Conservation (phyloP, 2,797 vertebrate species). For the Saxicola maurus region DNA sequence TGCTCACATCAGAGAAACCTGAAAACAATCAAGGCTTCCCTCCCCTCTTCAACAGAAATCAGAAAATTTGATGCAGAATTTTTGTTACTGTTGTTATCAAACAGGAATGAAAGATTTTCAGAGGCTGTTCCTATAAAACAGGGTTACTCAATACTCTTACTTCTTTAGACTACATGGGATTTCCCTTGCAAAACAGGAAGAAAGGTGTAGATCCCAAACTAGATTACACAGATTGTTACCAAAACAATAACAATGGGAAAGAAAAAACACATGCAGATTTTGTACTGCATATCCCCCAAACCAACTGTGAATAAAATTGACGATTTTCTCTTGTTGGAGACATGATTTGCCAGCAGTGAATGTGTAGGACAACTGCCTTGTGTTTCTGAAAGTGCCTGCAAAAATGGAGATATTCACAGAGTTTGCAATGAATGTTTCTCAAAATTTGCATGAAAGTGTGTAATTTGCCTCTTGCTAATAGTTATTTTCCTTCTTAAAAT, state of each 20-base stretch:
- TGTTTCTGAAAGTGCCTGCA: not conserved
- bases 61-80: not conserved
- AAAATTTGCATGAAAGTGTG: slow-evolving; percentile 26
- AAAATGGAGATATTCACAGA: slow-evolving; percentile 2
- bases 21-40: not conserved
- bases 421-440: slow-evolving; percentile 8
- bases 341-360: not conserved
- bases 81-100: not conserved
- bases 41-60: not conserved
- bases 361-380: not conserved
- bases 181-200: not conserved
- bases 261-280: not conserved
- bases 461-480: slow-evolving; percentile 40
- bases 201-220: not conserved
- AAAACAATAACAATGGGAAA: not conserved
- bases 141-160: not conserved
- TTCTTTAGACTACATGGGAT: not conserved
- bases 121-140: not conserved
- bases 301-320: not conserved
- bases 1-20: not conserved
- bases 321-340: not conserved
- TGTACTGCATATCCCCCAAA: not conserved
- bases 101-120: not conserved
- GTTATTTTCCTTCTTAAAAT: slow-evolving; percentile 50
- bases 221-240: not conserved